phyloP scores from a whole-genome alignment of 53 echinoderm and acorn worm species.

The Echinometra lucunter region DNA sequence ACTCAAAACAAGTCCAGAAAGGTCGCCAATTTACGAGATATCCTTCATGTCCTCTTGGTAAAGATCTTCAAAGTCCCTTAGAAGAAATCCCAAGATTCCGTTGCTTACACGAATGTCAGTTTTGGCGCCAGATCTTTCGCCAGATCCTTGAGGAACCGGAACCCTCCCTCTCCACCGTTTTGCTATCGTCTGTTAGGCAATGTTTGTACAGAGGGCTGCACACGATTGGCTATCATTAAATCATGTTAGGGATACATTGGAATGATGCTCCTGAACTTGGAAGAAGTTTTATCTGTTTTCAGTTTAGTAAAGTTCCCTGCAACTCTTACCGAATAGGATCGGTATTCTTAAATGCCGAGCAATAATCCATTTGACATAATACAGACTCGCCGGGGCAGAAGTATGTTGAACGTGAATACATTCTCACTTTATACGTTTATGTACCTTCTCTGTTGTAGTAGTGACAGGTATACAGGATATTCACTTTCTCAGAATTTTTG shows the following conservation, averaged over 20 bases:
- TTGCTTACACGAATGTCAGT: conserved; percentile 52
- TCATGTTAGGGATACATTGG: not conserved
- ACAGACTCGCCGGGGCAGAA: too few species aligned
- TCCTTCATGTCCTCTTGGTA: not conserved
- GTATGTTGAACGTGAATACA: too few species aligned
- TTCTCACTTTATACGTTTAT: too few species aligned
- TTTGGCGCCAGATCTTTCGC: conserved; percentile 48
- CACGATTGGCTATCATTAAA: conserved; percentile 9
- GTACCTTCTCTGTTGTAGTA: too few species aligned
- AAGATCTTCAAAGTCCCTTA: conserved; percentile 41
- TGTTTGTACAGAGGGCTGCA: conserved; percentile 20
- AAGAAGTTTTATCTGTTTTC: not conserved
- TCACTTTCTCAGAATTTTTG: too few species aligned
- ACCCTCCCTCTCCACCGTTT: not conserved
- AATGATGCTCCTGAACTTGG: not conserved
- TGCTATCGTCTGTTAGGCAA: not conserved
- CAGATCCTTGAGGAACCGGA: conserved; percentile 10
- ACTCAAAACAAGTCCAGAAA: not conserved
- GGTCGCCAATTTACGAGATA: not conserved
- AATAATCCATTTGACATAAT: too few species aligned
- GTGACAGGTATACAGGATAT: too few species aligned
- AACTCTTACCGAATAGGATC: too few species aligned
- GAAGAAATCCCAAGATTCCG: not conserved
- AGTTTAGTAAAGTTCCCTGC: not conserved
- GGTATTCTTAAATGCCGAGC: too few species aligned